Base-by-base conservation (phyloP, 2,888 invertebrate species). In the Melinaea marsaeus region DNA sequence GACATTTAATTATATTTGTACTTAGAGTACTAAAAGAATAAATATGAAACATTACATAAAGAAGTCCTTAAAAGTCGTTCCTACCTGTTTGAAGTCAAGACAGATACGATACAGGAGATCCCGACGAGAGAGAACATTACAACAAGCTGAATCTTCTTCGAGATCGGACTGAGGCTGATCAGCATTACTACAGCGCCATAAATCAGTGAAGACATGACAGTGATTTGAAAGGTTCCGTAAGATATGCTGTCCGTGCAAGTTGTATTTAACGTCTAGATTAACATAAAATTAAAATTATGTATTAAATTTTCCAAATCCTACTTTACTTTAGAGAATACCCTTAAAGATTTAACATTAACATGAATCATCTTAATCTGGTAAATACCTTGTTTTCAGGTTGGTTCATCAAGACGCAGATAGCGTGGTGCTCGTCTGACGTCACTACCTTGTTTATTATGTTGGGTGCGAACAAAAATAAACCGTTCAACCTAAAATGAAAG, bases 391-490 rank as follows among this genome's bases (percentile, higher is more conserved):
- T 84, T n/a, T 72, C 72, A 0, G 74, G 63, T 47, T 78, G 75
- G 9, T 75, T 74, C 54, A 88, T 79, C 4, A 86, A 70, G 0
- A 77, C 72, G 55, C 89, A 90, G 22, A 88, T 77, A 0, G 84
- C 85, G 0, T 80, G 81, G 0, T 71, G 69, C 9, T 75, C 74
- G 0, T 72, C 71, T 2, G 70, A 69, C 6, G 64, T 77, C 80
- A 88, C 78, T 48, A 84, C 79, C 62, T 82, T 85, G 72, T 89
- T 88, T 56, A 89, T 84, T 0, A 85, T 86, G 68, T 86, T 85
- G 0, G 89, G 84, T 0, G 86, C 83, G 60, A 89, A 83, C 3
- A 89, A 70, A 68, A 85, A 89, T 2, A 89, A 68, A 0, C 89
- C 89, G 55, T 88, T 88, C 33, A 89, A 76, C 57, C 89, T 89